Base-by-base conservation (phyloP, 23 tunicate genomes). In the Trididemnum nubilum region DNA sequence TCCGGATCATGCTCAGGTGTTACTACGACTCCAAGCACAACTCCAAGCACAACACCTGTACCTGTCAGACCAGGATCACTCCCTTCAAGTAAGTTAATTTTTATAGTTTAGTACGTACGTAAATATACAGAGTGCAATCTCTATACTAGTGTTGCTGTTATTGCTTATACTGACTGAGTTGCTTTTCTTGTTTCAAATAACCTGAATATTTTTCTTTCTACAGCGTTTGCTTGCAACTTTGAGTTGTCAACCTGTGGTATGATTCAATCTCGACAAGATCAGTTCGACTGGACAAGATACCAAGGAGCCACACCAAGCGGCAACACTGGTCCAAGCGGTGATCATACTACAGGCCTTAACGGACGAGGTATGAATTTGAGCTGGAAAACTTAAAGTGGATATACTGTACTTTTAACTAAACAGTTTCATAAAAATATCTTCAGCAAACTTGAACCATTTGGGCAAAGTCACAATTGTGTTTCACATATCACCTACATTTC, bases 141-240 rank as follows among this genome's bases (percentile, higher is more conserved):
- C 57, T 49, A 49, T 9, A 12, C 18, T 18, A 49, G 18, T 49
- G 18, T 49, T 49, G 12, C 57, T 9, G 12, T 49, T 49, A 18
- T n/a, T n/a, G n/a, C n/a, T n/a, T n/a, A n/a, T n/a, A n/a, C n/a
- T n/a, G n/a, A 44, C 54, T 44, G 54, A 44, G 54, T 15, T 7
- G 54, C 15, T 44, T n/a, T n/a, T n/a, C n/a, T n/a, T n/a, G n/a
- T n/a, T n/a, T n/a, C n/a, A n/a, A n/a, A n/a, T n/a, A n/a, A n/a
- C n/a, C n/a, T n/a, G n/a, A n/a, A 24, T 36, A 27, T 33, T 59
- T 30, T n/a, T n/a, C n/a, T n/a, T 31, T 67, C 33, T 66, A 21
- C 83, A 93, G 93, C 72, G 0, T 93, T 83, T 73, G 51, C 80
- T 15, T 93, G 98, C 67, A 34, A 93, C 49, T 93, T 93, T 52